phyloP scores from a whole-genome alignment of 1,140 invertebrate genomes.

The Trichomalopsis sarcophagae region DNA sequence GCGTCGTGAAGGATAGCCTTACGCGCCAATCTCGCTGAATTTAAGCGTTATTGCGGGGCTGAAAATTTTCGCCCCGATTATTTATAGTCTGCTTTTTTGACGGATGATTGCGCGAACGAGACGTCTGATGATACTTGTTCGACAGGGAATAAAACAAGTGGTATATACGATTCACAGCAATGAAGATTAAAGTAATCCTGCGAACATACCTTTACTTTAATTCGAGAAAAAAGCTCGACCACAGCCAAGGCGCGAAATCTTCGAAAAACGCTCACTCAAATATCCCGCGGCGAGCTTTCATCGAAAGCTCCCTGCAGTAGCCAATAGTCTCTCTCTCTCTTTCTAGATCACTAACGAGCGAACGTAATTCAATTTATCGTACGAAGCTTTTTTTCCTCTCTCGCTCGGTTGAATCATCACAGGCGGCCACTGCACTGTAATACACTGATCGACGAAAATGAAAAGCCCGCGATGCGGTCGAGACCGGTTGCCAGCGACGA shows the following conservation, averaged over 20 bases:
- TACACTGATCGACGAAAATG: background rate
- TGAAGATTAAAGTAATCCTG: no score
- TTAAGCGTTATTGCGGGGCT: background rate
- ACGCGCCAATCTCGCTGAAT: background rate
- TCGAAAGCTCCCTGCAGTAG: background rate
- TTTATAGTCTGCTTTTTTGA: no score
- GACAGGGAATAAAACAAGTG: no score
- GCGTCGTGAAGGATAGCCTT: background rate
- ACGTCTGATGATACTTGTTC: no score
- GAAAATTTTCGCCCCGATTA: no score
- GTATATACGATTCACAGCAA: no score
- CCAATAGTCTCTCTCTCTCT: background rate
- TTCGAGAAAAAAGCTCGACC: background rate
- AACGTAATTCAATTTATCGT: background rate
- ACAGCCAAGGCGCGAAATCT: background rate
- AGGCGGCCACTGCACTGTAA: background rate
- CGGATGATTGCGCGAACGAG: no score
- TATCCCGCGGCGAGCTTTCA: background rate
- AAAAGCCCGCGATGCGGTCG: background rate
- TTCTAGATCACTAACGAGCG: background rate
- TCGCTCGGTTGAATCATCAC: background rate
- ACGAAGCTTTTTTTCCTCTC: background rate
- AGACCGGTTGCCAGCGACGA: conserved; percentile 62
- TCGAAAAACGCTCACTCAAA: background rate
- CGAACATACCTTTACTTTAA: no score